Percentiles rank a stretch among this genome's conserved stretches.
phyloP scores from a whole-genome alignment of 2,113 vertebrate genomes.

The Anser brachyrhynchus region DNA sequence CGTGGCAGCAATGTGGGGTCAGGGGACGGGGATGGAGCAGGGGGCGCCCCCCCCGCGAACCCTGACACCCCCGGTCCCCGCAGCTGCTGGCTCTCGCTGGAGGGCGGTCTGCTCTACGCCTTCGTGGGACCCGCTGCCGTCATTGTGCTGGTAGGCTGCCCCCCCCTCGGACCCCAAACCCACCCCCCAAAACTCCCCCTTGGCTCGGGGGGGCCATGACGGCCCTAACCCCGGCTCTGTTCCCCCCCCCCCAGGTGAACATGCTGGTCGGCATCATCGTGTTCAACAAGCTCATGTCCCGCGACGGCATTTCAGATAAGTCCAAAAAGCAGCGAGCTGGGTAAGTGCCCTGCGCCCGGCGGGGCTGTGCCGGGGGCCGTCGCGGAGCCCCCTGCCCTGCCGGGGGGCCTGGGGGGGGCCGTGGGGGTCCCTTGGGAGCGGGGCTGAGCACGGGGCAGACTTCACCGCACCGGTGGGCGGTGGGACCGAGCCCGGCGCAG shows the following conservation, averaged over 20 bases:
- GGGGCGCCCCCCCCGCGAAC: neutral
- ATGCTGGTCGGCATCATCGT: slow-evolving; percentile 99
- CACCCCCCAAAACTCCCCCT: neutral
- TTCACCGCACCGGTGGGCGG: neutral
- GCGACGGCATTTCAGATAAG: slow-evolving; percentile 98
- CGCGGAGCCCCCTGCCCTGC: neutral
- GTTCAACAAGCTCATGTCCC: slow-evolving; percentile 99
- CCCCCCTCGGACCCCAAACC: neutral
- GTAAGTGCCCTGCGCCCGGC: slow-evolving; percentile 77
- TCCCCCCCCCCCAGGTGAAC: slow-evolving; percentile 84
- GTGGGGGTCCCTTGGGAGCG: neutral
- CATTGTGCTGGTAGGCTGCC: slow-evolving; percentile 89
- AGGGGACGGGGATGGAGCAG: neutral
- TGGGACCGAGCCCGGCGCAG: neutral
- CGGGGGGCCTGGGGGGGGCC: neutral
- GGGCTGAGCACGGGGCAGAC: neutral
- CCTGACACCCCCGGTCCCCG: neutral
- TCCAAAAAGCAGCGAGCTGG: slow-evolving; percentile 99
- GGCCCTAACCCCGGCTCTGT: neutral
- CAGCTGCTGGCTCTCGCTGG: slow-evolving; percentile 95
- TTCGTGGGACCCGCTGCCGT: slow-evolving; percentile 94
- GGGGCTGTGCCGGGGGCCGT: neutral
- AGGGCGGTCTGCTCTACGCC: slow-evolving; percentile 92
- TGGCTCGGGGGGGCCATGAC: rapidly evolving
- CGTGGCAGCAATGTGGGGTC: neutral